Percentiles rank a stretch among this genome's conserved stretches.
Evolutionary conservation across 2,888 invertebrate species (phyloP).

Genomic region (Iphiclides podalirius): DNA sequence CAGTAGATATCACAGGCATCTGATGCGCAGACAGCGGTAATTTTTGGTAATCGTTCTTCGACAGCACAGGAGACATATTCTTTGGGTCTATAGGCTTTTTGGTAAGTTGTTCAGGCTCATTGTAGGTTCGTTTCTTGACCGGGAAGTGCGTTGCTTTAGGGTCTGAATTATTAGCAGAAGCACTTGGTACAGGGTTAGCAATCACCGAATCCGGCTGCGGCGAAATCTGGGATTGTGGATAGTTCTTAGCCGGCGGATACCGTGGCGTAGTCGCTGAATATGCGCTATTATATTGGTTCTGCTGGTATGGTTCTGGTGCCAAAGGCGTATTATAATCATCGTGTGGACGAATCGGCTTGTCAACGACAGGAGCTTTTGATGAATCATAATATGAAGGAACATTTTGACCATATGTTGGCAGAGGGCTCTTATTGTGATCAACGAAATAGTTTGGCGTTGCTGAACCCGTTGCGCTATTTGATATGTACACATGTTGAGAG

Average conservation of each 20-base stretch:
- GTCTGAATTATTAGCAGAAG: slow-evolving; percentile 46
- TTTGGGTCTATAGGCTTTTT: slow-evolving; percentile 52
- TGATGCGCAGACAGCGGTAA: slow-evolving; percentile 42
- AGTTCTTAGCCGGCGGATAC: slow-evolving; percentile 56
- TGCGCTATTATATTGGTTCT: slow-evolving; percentile 65
- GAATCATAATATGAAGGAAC: slow-evolving; percentile 82
- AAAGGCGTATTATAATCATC: slow-evolving; percentile 79
- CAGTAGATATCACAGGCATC: slow-evolving; percentile 37
- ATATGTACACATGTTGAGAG: slow-evolving; percentile 70
- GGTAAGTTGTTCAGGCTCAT: slow-evolving; percentile 63
- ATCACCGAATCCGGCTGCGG: slow-evolving; percentile 44
- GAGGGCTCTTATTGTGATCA: slow-evolving; percentile 69
- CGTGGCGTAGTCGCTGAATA: slow-evolving; percentile 61
- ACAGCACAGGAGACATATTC: slow-evolving; percentile 29
- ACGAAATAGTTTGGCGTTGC: slow-evolving; percentile 66
- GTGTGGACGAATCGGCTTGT: slow-evolving; percentile 71
- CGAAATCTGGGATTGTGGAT: slow-evolving; percentile 52
- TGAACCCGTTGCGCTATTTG: slow-evolving; percentile 54
- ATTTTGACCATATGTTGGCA: slow-evolving; percentile 67
- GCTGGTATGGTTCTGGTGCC: slow-evolving; percentile 78
- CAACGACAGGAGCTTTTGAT: slow-evolving; percentile 64
- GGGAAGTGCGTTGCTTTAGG: slow-evolving; percentile 76
- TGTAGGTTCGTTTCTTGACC: slow-evolving; percentile 83
- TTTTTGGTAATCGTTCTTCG: slow-evolving; percentile 54
- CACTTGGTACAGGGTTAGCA: slow-evolving; percentile 34